phyloP scores from a whole-genome alignment of 2,888 invertebrate genomes.

The Hyposoter dolosus region DNA sequence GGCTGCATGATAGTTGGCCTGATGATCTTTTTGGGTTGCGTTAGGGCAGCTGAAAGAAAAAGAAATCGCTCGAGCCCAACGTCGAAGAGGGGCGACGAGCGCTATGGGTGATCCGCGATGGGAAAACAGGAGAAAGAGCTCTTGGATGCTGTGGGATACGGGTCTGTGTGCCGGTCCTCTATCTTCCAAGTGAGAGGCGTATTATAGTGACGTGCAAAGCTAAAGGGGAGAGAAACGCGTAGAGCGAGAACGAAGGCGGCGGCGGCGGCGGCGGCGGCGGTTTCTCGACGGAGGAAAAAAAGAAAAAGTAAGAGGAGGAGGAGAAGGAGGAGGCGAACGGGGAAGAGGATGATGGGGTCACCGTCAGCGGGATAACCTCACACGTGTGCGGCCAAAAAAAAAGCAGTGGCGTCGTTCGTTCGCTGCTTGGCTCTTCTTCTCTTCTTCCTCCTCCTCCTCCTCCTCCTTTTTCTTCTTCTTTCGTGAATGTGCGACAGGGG shows the following conservation, averaged over 20 bases:
- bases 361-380: conserved; percentile 79
- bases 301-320: conserved; percentile 47
- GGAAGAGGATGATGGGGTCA: conserved; percentile 79
- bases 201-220: conserved; percentile 62
- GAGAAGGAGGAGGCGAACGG: conserved; percentile 60
- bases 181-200: conserved; percentile 62
- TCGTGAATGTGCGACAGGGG: conserved; percentile 61
- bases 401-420: conserved; percentile 69
- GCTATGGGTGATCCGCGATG: conserved; percentile 51
- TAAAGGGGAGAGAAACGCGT: conserved; percentile 71
- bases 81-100: conserved; percentile 35
- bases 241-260: conserved; percentile 59
- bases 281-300: conserved; percentile 43
- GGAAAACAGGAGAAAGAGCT: conserved; percentile 63
- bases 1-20: conserved; percentile 3
- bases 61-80: conserved; percentile 50
- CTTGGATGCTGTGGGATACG: conserved; percentile 64
- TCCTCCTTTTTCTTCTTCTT: conserved; percentile 65
- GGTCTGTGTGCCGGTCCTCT: conserved; percentile 52
- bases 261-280: conserved; percentile 50
- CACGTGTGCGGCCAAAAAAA: conserved; percentile 80
- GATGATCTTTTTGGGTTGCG: conserved; percentile 74
- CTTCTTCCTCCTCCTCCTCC: conserved; percentile 59
- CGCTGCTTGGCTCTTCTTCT: conserved; percentile 61
- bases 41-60: conserved; percentile 65